Conservation (phyloP, 1,140 invertebrate species). For the Polyergus mexicanus region DNA sequence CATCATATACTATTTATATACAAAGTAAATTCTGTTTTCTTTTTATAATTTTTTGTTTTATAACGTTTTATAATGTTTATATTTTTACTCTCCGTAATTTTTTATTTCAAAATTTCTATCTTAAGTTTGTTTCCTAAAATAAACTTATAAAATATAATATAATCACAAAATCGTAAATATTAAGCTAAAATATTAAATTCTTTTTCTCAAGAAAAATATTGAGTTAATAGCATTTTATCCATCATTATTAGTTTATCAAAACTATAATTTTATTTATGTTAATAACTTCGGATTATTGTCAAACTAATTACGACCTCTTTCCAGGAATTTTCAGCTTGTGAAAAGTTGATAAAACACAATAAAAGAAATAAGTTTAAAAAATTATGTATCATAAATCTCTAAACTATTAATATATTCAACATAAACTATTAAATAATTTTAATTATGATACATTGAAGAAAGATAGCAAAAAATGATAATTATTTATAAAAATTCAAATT, state of each 20-base stretch:
- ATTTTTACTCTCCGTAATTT: neutral
- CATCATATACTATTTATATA: neutral
- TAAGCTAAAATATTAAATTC: neutral
- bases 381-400: neutral
- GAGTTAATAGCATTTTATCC: neutral
- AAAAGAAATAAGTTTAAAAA: neutral
- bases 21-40: neutral
- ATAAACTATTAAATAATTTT: neutral
- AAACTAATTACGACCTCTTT: neutral
- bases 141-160: neutral
- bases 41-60: too few species aligned
- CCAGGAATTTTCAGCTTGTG: constrained; percentile 30
- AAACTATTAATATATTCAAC: neutral
- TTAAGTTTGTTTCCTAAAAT: neutral
- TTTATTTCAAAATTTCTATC: neutral
- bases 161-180: constrained; percentile 9
- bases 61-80: too few species aligned
- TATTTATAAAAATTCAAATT: too few species aligned
- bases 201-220: neutral
- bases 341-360: constrained; percentile 28
- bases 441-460: neutral
- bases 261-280: constrained; percentile 9
- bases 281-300: neutral
- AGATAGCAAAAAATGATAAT: too few species aligned
- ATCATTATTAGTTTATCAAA: neutral